Evolutionary conservation across 2,113 vertebrate species (phyloP).

Genomic region (Azemiops feae): DNA sequence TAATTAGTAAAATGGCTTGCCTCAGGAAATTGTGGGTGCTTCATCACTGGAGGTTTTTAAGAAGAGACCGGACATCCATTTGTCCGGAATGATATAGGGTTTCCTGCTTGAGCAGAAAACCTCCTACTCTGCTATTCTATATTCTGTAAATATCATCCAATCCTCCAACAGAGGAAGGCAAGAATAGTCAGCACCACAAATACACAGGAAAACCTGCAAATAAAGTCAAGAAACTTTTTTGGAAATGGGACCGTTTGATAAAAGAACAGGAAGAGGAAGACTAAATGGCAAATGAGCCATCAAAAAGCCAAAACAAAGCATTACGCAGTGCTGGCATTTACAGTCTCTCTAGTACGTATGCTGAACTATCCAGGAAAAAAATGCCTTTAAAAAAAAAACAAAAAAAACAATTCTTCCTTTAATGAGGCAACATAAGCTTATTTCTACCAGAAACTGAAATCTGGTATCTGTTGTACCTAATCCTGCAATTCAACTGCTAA

Average conservation of each 20-base stretch:
- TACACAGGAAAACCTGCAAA: conserved; percentile 7
- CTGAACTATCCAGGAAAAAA: neutral
- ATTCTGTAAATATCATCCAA: conserved; percentile 14
- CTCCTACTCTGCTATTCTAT: neutral
- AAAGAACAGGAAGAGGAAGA: neutral
- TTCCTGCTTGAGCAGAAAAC: neutral
- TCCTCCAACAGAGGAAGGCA: conserved; percentile 12
- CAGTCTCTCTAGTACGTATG: neutral
- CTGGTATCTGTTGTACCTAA: neutral
- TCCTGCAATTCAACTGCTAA: neutral
- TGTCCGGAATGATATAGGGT: neutral
- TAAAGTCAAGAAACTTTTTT: conserved; percentile 2
- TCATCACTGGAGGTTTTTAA: neutral
- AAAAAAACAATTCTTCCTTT: neutral
- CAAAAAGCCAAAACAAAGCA: neutral
- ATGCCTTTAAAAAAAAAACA: too few relatives aligned
- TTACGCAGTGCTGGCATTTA: neutral
- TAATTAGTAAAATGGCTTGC: neutral
- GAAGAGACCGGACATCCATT: neutral
- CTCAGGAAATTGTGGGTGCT: neutral
- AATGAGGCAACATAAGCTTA: neutral
- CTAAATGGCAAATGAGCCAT: neutral
- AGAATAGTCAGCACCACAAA: conserved; percentile 29
- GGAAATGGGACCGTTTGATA: neutral
- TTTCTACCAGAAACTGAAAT: neutral